A percentile compares a stretch with the other conserved stretches of the same genome.
Evolutionary conservation across 1,140 invertebrate genomes (phyloP).

Genomic region (Hydropsyche tenuis): DNA sequence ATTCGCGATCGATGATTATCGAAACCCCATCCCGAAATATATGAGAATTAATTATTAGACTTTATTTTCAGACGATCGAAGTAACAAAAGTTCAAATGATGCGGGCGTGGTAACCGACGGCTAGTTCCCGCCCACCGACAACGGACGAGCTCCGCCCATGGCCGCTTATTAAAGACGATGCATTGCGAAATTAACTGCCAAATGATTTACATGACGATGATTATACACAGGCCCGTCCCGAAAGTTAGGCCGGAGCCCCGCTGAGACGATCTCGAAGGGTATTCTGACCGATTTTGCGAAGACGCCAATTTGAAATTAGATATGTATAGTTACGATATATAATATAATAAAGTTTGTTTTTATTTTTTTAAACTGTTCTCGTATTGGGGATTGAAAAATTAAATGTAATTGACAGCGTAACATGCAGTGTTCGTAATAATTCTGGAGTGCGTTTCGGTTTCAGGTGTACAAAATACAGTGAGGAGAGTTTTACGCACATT

Average conservation of each 20-base stretch:
- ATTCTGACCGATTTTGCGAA: too few relatives aligned
- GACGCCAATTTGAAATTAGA: neutral
- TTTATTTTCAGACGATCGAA: neutral
- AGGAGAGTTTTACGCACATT: neutral
- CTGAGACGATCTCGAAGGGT: too few relatives aligned
- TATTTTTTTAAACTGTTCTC: neutral
- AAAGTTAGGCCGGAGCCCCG: too few relatives aligned
- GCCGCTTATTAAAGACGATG: slow-evolving; percentile 28
- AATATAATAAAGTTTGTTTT: neutral
- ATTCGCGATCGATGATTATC: too few relatives aligned
- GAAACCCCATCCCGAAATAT: too few relatives aligned
- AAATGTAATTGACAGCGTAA: neutral
- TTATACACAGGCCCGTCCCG: too few relatives aligned
- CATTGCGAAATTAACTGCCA: slow-evolving; percentile 13
- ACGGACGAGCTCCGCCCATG: neutral
- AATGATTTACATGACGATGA: neutral
- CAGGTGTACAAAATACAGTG: too few relatives aligned
- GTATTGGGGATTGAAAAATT: neutral
- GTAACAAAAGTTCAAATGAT: slow-evolving; percentile 17
- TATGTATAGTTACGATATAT: neutral
- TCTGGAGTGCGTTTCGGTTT: too few relatives aligned
- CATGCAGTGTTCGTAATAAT: neutral
- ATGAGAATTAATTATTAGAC: too few relatives aligned
- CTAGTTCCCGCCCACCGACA: neutral
- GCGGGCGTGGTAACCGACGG: slow-evolving; percentile 1